Evolutionary conservation across 2,888 invertebrate species (phyloP).

Genomic region (Orthonychiurus folsomi): DNA sequence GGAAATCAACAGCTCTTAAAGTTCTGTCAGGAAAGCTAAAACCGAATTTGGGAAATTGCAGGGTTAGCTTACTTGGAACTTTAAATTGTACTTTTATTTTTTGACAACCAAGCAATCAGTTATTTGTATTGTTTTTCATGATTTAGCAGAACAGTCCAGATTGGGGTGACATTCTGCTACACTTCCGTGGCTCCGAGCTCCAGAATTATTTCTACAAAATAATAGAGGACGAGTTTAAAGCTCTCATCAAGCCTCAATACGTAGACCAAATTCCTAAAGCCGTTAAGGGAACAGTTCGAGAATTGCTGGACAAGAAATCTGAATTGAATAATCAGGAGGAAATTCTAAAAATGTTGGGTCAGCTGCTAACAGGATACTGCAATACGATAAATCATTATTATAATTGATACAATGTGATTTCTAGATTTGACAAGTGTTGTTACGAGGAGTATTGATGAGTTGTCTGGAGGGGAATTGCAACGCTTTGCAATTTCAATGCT

Average conservation of each 20-base stretch:
- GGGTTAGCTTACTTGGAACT: constrained; percentile 49
- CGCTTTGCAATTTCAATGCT: constrained; percentile 97
- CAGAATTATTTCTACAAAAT: constrained; percentile 99
- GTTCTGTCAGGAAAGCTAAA: constrained; percentile 97
- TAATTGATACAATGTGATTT: no score
- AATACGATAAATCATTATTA: no score
- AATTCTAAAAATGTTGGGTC: constrained; percentile 79
- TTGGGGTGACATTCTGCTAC: constrained; percentile 94
- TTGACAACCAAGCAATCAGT: neutral
- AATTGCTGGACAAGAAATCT: constrained; percentile 83
- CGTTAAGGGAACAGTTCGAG: constrained; percentile 85
- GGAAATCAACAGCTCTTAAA: constrained; percentile 97
- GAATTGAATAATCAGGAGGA: constrained; percentile 71
- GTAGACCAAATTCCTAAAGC: constrained; percentile 99
- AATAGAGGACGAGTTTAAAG: constrained; percentile 93
- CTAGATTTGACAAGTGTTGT: constrained; percentile 77
- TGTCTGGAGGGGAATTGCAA: constrained; percentile 96
- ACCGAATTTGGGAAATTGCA: constrained; percentile 88
- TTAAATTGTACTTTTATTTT: neutral
- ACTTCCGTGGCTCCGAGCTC: constrained; percentile 95
- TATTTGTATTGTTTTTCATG: no score
- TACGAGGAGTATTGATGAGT: constrained; percentile 77
- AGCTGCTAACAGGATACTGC: no score
- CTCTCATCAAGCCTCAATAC: constrained; percentile 97
- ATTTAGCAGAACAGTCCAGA: constrained; percentile 79